Conservation (phyloP, 1,140 invertebrate species). For the Zaprionus taronus region DNA sequence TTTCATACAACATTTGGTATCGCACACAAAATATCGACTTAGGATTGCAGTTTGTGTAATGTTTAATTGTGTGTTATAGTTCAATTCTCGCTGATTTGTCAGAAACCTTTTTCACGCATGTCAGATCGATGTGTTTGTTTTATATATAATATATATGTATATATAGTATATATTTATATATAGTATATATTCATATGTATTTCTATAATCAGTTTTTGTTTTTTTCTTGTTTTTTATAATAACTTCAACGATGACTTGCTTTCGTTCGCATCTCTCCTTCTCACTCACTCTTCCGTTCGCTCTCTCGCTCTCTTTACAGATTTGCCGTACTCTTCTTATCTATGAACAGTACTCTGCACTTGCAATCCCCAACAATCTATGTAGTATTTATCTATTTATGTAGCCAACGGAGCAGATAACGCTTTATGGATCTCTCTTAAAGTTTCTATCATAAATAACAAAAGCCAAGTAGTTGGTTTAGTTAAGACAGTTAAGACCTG, state of each 20-base stretch:
- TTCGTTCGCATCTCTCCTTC: neutral
- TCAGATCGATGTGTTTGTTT: conserved; percentile 6
- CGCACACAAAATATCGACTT: neutral
- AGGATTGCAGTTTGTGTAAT: neutral
- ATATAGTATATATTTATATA: neutral
- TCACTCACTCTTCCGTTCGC: neutral
- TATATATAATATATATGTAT: neutral
- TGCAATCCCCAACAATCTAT: conserved; percentile 13
- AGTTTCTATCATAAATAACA: conserved; percentile 13
- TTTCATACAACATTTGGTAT: conserved; percentile 3
- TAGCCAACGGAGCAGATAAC: neutral
- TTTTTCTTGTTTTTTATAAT: neutral
- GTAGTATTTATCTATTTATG: conserved; percentile 32
- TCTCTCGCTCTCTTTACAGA: neutral
- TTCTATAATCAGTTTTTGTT: neutral
- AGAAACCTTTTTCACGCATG: conserved; percentile 20
- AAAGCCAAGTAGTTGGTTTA: conserved; percentile 10
- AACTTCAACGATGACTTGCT: neutral
- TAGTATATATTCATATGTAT: conserved; percentile 6
- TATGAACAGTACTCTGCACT: conserved; percentile 16
- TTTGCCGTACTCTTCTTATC: conserved; percentile 34
- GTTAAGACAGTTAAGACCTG: conserved; percentile 9
- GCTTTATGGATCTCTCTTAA: conserved; percentile 8
- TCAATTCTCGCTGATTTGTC: conserved; percentile 8
- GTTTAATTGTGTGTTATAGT: neutral